A percentile compares a stretch with the other conserved stretches of the same genome.
Evolutionary conservation across 2,113 vertebrate species (phyloP).

Genomic region (Petrocephalus microphthalmus): DNA sequence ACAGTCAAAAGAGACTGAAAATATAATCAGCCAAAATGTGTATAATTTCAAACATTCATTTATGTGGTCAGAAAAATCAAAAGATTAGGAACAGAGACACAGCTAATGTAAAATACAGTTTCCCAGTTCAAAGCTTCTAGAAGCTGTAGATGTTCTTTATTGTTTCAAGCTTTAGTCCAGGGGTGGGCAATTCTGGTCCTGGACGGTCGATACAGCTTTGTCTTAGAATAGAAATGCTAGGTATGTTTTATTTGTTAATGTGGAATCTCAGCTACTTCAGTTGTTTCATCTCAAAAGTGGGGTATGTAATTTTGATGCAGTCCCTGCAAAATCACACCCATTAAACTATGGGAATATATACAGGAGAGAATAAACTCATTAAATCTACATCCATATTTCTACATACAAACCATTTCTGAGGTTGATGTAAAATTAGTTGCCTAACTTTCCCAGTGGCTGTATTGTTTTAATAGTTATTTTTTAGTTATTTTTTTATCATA

Average conservation of each 20-base stretch:
- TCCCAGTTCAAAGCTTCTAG: background rate
- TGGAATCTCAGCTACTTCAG: conserved; percentile 26
- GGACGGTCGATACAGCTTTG: background rate
- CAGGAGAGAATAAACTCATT: conserved; percentile 30
- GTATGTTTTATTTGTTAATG: conserved; percentile 40
- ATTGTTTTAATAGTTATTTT: background rate
- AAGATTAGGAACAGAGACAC: background rate
- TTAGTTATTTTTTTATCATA: background rate
- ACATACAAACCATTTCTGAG: conserved; percentile 32
- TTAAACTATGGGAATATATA: conserved; percentile 35
- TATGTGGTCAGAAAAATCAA: conserved; percentile 2
- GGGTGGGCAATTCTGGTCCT: too few species aligned
- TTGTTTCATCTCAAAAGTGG: conserved; percentile 21
- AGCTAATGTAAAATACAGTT: background rate
- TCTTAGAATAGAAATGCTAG: conserved; percentile 41
- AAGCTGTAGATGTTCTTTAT: conserved; percentile 1
- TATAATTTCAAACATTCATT: conserved; percentile 2
- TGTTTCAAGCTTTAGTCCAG: background rate
- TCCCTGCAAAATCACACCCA: conserved; percentile 42
- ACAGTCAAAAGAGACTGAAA: background rate
- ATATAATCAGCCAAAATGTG: background rate
- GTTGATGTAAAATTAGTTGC: conserved; percentile 24
- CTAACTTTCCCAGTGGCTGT: background rate
- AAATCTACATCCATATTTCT: conserved; percentile 38
- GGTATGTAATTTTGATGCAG: conserved; percentile 42